phyloP scores from a whole-genome alignment of 2,888 invertebrate species.

The Tribolium freemani region DNA sequence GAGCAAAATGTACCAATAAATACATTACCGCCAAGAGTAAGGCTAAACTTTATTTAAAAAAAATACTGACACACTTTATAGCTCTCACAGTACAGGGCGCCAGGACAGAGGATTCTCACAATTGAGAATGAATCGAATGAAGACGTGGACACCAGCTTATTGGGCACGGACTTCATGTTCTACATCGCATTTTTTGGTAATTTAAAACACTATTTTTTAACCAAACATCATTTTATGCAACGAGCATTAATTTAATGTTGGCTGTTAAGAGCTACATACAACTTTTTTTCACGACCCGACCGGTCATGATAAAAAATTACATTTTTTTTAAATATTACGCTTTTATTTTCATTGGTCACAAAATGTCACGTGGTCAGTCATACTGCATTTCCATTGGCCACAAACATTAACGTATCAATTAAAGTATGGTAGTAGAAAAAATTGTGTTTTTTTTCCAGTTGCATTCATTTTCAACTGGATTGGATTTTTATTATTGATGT shows the following conservation, averaged over 20 bases:
- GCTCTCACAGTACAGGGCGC: conserved; percentile 53
- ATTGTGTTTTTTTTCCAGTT: conserved; percentile 71
- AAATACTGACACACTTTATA: conserved; percentile 43
- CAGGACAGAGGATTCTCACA: conserved; percentile 64
- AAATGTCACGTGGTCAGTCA: no score
- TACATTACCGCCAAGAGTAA: conserved; percentile 51
- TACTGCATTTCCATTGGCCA: no score
- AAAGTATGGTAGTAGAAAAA: no score
- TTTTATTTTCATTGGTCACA: no score
- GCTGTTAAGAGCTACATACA: no score
- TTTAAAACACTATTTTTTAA: no score
- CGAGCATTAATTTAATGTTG: no score
- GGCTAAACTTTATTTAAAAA: neutral
- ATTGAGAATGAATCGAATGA: conserved; percentile 82
- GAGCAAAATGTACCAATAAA: conserved; percentile 70
- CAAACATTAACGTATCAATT: no score
- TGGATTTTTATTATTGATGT: conserved; percentile 91
- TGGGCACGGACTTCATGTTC: conserved; percentile 95
- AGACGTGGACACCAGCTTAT: conserved; percentile 83
- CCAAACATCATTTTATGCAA: no score
- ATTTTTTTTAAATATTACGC: no score
- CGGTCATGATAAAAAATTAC: no score
- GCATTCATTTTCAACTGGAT: conserved; percentile 97
- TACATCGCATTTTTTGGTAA: conserved; percentile 90
- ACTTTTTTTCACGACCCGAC: no score